Evolutionary conservation across 2,797 vertebrate species (phyloP), one percentile per base, ranked within the genome.

Genomic region (Sebastes dallii): DNA sequence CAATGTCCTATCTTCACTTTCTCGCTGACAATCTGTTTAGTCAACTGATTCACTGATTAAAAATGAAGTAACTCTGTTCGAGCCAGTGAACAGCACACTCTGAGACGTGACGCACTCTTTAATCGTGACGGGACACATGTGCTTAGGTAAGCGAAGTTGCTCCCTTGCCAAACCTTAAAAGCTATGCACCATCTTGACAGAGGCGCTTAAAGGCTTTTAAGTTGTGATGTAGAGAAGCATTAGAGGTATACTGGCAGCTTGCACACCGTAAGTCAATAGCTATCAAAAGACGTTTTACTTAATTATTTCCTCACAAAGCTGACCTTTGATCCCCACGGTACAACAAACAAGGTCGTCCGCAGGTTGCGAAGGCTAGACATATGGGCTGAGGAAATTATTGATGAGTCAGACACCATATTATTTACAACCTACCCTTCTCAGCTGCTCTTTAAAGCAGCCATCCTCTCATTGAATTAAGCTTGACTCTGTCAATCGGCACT

Each of bases 201-300:
- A 90, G 80, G 80, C 79, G 83, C 86, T 92, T 81, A 88, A 83
- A 89, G 86, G 80, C 88, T 88, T 88, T 93, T 91, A 90, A 90
- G 89, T 77, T 22, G 56, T 79, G 62, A 79, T 83, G 80, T 68
- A 77, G 56, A 71, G 81, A 90, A 89, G 88, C 90, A 89, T 94
- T 91, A 89, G 65, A 60, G 73, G 73, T 75, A 82, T 90, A 72
- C 81, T 92, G 91, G 86, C 90, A 89, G 87, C 88, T 78, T 70
- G 68, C 70, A 58, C 36, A 56, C 79, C 83, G 59, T 39, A 80
- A 88, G 80, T 93, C 88, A 78, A 88, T 84, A 86, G 22, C 88
- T 67, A 89, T 90, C 85, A 88, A 88, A 90, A 91, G 82, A 85
- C 54, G 68, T 91, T 92, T 92, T 83, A 74, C 85, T 91, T 92